A percentile compares a stretch with the other conserved stretches of the same genome.
Conservation (phyloP, 2,888 invertebrate species). For the Schizaphis graminum region DNA sequence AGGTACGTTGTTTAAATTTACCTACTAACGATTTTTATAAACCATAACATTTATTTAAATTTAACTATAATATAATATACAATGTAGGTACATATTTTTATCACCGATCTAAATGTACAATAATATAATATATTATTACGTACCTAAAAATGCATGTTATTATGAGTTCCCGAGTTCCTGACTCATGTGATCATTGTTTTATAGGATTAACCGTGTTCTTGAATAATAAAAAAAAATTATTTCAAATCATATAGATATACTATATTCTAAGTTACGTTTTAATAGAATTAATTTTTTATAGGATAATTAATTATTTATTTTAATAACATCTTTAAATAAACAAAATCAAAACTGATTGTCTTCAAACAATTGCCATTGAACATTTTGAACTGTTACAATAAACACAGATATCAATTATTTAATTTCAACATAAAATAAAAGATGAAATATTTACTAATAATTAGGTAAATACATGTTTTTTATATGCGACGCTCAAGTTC, state of each 20-base stretch:
- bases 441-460: neutral
- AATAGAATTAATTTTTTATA: neutral
- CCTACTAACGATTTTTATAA: no score
- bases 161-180: neutral
- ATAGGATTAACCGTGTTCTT: neutral
- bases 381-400: neutral
- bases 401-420: neutral
- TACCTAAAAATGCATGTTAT: neutral
- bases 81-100: neutral
- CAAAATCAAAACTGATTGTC: neutral
- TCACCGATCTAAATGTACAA: neutral
- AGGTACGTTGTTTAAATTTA: no score
- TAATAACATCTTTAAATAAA: neutral
- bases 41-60: no score
- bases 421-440: neutral
- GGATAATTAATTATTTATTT: neutral
- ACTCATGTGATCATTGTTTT: neutral
- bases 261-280: neutral
- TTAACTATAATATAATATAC: no score
- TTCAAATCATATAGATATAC: neutral
- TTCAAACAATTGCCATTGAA: neutral
- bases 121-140: neutral
- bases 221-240: neutral
- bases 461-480: neutral
- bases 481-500: neutral